phyloP scores from a whole-genome alignment of 2,888 invertebrate genomes.

The Meliscaeva auricollis region DNA sequence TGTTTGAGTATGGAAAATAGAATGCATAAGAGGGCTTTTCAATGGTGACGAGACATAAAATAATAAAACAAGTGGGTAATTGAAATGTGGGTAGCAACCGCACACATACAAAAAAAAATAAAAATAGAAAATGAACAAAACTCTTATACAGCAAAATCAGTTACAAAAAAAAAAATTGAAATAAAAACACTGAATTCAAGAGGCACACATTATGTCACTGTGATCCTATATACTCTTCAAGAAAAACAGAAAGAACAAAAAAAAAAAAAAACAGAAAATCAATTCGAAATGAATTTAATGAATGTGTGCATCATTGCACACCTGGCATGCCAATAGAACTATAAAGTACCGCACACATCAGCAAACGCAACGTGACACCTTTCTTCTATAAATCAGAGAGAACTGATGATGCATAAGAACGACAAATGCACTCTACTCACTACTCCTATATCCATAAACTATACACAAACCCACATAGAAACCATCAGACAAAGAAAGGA shows the following conservation, averaged over 20 bases:
- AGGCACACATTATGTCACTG: not conserved
- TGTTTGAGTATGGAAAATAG: constrained; percentile 23
- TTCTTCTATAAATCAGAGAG: constrained; percentile 19
- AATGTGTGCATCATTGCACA: constrained; percentile 63
- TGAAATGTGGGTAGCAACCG: constrained; percentile 12
- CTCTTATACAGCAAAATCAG: not conserved
- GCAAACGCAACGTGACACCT: constrained; percentile 33
- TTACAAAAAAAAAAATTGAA: not conserved
- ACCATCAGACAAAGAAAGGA: constrained; percentile 26
- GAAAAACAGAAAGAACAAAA: too few species aligned
- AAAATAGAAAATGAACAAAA: not conserved
- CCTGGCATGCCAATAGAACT: constrained; percentile 45
- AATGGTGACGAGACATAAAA: constrained; percentile 23
- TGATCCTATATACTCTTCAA: not conserved
- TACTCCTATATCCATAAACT: too few species aligned
- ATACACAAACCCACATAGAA: not conserved
- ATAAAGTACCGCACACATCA: not conserved
- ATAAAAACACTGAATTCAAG: not conserved
- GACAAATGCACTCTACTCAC: constrained; percentile 7
- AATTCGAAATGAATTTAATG: constrained; percentile 55
- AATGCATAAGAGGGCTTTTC: constrained; percentile 6
- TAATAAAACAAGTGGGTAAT: constrained; percentile 25
- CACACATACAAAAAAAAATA: not conserved
- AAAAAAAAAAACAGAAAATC: constrained; percentile 13
- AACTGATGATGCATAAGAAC: constrained; percentile 53